Evolutionary conservation across 2,888 invertebrate species (phyloP), one percentile per base, ranked within the genome.

Genomic region (Gandaritis pyraliata): DNA sequence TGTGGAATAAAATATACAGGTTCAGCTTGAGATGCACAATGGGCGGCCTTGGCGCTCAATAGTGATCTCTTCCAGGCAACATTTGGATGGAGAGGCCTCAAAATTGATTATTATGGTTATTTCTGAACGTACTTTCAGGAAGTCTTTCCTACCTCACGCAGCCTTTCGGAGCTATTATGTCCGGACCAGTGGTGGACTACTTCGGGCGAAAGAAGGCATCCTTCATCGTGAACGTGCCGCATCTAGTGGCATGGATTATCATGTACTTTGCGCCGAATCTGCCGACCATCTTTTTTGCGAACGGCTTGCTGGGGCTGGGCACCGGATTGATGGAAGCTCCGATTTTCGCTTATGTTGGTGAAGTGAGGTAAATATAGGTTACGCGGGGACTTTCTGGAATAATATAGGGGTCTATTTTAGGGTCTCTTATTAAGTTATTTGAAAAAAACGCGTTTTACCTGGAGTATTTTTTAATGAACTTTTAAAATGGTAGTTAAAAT

Each of bases 241-340:
- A 93, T 70, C 73, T 94, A 2, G 65, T 90, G 1, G 93, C 93
- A 0, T 94, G 94, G 94, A 78, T 90, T 43, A 78, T 94, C n/a
- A 84, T 93, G 76, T 90, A 93, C 76, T 89, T 84, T 62, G 84
- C 93, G 0, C 86, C 84, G 76, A 86, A 93, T 46, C 71, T 92
- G 0, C 82, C 88, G 0, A 77, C 84, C 0, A 78, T 94, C 18
- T 94, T 92, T 74, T 73, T 87, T 3, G 93, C 93, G 0, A 92
- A 88, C 45, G 88, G 88, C 2, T 73, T 94, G 10, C 78, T 94
- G 41, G 94, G 94, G 0, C 68, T 94, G 0, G 93, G 94, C 0
- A 90, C 93, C 8, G 94, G 94, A 0, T 85, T 94, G 30, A 93
- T 94, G 93, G 94, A 94, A 71, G 94, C 94, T 0, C 94, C 94